These are phyloP conservation scores for Lutjanus argentimaculatus DNA, from an alignment of 2,797 vertebrate species.

Conservation along the genomic window DNA sequence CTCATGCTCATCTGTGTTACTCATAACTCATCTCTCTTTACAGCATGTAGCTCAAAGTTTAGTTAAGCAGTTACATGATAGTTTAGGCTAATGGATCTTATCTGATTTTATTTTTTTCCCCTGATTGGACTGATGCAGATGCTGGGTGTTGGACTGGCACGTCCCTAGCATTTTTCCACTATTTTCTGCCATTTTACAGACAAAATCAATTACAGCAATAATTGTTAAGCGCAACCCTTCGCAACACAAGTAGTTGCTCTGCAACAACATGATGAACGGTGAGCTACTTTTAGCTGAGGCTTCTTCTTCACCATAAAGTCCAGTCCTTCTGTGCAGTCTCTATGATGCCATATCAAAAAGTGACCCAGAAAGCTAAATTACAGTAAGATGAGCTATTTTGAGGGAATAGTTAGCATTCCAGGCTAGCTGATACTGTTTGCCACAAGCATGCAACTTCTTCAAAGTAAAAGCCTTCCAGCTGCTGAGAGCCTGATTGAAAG, in stretches of 20 bases:
- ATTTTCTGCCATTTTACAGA: not conserved
- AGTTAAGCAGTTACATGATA: no score
- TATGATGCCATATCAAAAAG: not conserved
- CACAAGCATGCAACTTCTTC: not conserved
- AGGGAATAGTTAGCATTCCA: not conserved
- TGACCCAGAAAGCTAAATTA: not conserved
- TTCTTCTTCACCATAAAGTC: not conserved
- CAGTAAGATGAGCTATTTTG: not conserved
- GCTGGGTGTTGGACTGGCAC: no score
- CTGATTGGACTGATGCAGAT: no score
- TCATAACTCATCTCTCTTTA: no score
- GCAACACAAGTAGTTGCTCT: not conserved
- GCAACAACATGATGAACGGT: not conserved
- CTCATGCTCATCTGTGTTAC: no score
- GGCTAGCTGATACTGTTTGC: not conserved
- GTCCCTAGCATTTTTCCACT: no score
- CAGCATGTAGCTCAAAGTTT: no score
- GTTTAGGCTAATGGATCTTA: no score
- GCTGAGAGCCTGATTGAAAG: not conserved
- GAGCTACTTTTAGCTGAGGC: not conserved
- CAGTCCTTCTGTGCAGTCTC: not conserved
- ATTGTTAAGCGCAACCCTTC: not conserved
- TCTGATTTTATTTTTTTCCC: no score
- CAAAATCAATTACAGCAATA: not conserved
- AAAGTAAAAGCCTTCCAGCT: conserved; percentile 11